Conservation (phyloP, 2,888 invertebrate genomes). For the Actias luna region DNA sequence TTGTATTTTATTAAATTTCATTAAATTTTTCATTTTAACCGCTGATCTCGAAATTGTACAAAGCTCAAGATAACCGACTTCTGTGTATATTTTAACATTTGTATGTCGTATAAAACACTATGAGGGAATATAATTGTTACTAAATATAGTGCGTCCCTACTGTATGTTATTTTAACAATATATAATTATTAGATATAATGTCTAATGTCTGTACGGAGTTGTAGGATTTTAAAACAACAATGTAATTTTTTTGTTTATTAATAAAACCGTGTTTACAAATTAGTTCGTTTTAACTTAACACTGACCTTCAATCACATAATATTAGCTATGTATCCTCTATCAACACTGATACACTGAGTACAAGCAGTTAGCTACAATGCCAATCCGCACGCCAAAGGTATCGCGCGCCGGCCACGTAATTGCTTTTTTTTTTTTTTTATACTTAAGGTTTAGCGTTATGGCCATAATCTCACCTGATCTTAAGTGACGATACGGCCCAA, state of each 20-base stretch:
- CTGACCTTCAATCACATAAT: not conserved
- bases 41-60: conserved; percentile 1
- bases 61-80: not conserved
- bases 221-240: conserved; percentile 68
- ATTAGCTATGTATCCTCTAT: too few species aligned
- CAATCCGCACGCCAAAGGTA: too few species aligned
- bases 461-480: too few species aligned
- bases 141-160: conserved; percentile 33
- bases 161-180: conserved; percentile 56
- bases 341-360: too few species aligned
- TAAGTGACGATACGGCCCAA: too few species aligned
- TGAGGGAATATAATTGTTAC: conserved; percentile 25
- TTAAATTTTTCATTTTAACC: not conserved
- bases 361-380: too few species aligned
- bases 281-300: conserved; percentile 11
- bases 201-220: conserved; percentile 67
- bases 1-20: not conserved
- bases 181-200: conserved; percentile 14
- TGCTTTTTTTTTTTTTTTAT: too few species aligned
- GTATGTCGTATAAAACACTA: not conserved
- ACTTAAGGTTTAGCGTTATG: too few species aligned
- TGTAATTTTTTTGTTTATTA: conserved; percentile 78
- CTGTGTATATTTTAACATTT: not conserved
- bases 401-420: too few species aligned
- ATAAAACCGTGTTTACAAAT: conserved; percentile 75